These are phyloP conservation scores for Osmerus eperlanus DNA, from an alignment of 2,113 vertebrate species.

Conservation along the genomic window DNA sequence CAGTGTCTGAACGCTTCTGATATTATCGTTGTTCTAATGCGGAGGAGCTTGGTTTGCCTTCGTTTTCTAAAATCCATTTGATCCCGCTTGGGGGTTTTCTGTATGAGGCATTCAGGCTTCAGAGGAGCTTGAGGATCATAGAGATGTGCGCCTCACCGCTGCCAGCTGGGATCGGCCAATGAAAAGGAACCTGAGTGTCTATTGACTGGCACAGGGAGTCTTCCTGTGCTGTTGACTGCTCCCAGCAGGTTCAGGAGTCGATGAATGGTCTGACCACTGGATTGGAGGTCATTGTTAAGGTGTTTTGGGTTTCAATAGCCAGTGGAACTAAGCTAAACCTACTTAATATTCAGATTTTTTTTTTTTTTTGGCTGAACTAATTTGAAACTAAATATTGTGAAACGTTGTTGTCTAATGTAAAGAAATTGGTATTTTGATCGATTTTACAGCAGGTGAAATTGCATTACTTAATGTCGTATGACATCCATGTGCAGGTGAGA, in stretches of 20 bases:
- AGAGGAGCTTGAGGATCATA: constrained; percentile 17
- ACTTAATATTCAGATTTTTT: constrained; percentile 49
- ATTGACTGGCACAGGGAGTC: constrained; percentile 49
- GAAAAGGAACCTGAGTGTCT: constrained; percentile 29
- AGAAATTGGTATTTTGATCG: too few species aligned
- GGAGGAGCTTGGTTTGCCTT: too few species aligned
- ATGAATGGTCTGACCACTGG: constrained; percentile 47
- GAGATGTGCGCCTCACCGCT: background rate
- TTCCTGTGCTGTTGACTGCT: constrained; percentile 56
- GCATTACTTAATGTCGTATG: too few species aligned
- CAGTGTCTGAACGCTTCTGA: background rate
- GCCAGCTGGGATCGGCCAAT: background rate
- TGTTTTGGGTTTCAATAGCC: constrained; percentile 56
- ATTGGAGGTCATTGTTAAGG: constrained; percentile 59
- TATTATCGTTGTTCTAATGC: background rate
- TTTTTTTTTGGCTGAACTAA: constrained; percentile 13
- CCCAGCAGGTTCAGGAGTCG: constrained; percentile 59
- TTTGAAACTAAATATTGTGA: background rate
- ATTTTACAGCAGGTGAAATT: too few species aligned
- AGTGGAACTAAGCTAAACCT: constrained; percentile 51
- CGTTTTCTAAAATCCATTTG: too few species aligned
- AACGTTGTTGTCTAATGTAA: too few species aligned
- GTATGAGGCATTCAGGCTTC: background rate
- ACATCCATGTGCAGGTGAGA: too few species aligned
- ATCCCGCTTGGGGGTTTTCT: too few species aligned